Evolutionary conservation across 1,140 invertebrate species (phyloP).

Genomic region (Anadara kagoshimensis): DNA sequence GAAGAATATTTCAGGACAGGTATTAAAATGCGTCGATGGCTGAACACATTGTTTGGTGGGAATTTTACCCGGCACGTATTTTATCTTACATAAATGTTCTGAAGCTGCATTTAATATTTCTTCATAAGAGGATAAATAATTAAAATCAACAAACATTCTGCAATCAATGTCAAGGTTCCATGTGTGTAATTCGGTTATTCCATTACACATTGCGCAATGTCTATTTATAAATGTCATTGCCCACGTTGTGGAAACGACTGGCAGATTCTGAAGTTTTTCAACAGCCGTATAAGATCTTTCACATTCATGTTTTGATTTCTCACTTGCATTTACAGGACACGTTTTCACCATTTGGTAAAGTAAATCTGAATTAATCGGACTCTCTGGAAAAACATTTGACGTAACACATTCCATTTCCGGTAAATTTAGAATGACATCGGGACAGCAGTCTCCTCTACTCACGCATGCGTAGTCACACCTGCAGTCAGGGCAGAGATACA

Average conservation of each 20-base stretch:
- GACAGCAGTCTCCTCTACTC: conserved; percentile 20
- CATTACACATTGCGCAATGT: conserved; percentile 28
- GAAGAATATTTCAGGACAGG: not conserved
- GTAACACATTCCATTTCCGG: not conserved
- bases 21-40: not conserved
- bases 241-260: conserved; percentile 1
- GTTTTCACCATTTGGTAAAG: not conserved
- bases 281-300: not conserved
- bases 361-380: not conserved
- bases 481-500: no score
- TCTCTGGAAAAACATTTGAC: not conserved
- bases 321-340: not conserved
- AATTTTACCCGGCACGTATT: not conserved
- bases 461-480: no score
- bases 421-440: conserved; percentile 10
- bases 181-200: not conserved
- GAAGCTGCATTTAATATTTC: conserved; percentile 15
- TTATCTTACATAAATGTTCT: conserved; percentile 8
- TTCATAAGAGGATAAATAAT: conserved; percentile 30
- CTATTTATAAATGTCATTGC: conserved; percentile 18
- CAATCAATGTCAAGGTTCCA: conserved; percentile 31
- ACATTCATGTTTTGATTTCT: not conserved
- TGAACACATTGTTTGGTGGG: not conserved
- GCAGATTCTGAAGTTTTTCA: not conserved
- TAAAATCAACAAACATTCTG: conserved; percentile 23